Evolutionary conservation across 1,140 invertebrate species (phyloP), one percentile per base, ranked within the genome.

Genomic region (Whitmania pigra): DNA sequence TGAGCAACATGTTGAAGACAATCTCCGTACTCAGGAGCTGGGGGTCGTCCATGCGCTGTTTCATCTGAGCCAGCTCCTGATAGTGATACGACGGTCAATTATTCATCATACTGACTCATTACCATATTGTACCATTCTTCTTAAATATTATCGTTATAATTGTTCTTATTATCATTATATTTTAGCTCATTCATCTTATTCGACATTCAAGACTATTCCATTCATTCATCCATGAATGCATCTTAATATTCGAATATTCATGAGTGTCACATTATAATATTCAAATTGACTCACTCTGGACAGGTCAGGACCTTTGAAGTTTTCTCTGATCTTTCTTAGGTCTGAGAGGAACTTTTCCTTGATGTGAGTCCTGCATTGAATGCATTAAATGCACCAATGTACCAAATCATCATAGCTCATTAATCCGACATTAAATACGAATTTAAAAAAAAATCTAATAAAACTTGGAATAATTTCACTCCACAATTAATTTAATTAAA

Each of bases 281-380:
- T 49, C 43, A 17, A 49, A 49, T 49, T 4, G 15, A 49, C 60
- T 63, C 73, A 82, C 80, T 78, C 88, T 88, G 22, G 88, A 86
- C n/a, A 97, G 83, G 78, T 97, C 93, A 70, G 89, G 87, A 7
- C 92, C 91, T 60, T 87, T 89, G 81, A 89, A 89, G 11, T 86
- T 88, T 79, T 98, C 94, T 70, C 93, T 87, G 4, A 92, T 89
- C 84, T 96, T 95, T 13, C 95, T 86, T 43, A 99, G 84, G 84
- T 99, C 96, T 29, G 88, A 85, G 60, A 99, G 82, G 84, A 99
- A 99, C 83, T 97, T 97, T 80, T 99, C 96, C 81, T 96, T 94
- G 83, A 97, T 90, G 81, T 99, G 94, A 9, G 91, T 78, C 53
- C 81, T 80, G 74, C 22, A 71, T 25, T 63, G 11, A 0, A 13